Conservation (phyloP, 2,797 vertebrate genomes). For the Sebastes minor region DNA sequence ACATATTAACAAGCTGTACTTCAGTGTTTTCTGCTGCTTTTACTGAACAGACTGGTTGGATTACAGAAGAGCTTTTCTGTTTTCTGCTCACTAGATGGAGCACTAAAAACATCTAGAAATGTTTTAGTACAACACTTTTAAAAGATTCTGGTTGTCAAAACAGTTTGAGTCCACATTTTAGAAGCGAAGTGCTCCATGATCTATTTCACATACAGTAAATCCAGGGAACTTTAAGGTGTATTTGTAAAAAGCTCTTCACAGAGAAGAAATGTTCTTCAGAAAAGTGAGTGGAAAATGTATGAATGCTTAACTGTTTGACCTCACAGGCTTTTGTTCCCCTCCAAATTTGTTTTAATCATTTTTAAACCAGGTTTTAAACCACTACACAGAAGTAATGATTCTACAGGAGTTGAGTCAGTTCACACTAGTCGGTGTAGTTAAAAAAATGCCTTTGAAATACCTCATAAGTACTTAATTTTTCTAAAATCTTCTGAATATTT, state of each 20-base stretch:
- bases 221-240: not conserved
- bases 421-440: too few relatives aligned
- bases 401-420: too few relatives aligned
- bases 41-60: not conserved
- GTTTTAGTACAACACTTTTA: not conserved
- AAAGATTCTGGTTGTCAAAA: not conserved
- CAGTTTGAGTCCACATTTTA: not conserved
- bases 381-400: too few relatives aligned
- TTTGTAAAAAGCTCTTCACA: not conserved
- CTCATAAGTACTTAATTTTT: not conserved
- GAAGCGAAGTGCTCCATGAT: too few relatives aligned
- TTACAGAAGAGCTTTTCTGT: not conserved
- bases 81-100: constrained; percentile 50
- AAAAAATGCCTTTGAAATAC: not conserved
- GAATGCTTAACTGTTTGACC: too few relatives aligned
- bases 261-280: not conserved
- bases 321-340: too few relatives aligned
- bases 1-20: not conserved
- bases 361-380: too few relatives aligned
- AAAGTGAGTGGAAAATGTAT: not conserved
- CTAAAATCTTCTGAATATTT: not conserved
- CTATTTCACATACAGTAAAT: not conserved
- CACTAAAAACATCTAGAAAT: not conserved
- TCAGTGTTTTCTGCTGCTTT: not conserved
- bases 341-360: too few relatives aligned